phyloP scores from a whole-genome alignment of 1,140 invertebrate species.

The Phortica variegata region DNA sequence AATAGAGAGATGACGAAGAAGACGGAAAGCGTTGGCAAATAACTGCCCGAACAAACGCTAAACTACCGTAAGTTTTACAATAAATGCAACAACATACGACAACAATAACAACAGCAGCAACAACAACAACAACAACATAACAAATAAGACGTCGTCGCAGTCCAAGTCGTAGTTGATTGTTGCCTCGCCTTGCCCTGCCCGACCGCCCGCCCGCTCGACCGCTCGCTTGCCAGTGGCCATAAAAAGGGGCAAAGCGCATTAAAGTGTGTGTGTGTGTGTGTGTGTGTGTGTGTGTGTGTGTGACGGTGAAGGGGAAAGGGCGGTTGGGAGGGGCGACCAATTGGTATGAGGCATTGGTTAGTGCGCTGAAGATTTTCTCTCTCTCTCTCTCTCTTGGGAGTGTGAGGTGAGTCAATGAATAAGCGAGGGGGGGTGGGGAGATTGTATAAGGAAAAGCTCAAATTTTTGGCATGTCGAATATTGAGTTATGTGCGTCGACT shows the following conservation, averaged over 20 bases:
- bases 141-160: too few relatives aligned
- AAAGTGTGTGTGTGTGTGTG: background rate
- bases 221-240: slow-evolving; percentile 48
- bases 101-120: slow-evolving; percentile 10
- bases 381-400: too few relatives aligned
- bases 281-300: background rate
- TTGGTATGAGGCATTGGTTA: background rate
- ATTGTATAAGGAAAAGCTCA: too few relatives aligned
- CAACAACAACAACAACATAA: slow-evolving; percentile 1
- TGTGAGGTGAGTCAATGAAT: too few relatives aligned
- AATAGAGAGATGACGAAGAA: background rate
- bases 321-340: background rate
- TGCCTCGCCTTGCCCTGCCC: background rate
- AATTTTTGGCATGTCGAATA: too few relatives aligned
- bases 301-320: too few relatives aligned
- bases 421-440: background rate
- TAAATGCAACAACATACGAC: slow-evolving; percentile 46
- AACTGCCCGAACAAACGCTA: slow-evolving; percentile 18
- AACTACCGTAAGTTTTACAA: slow-evolving; percentile 51
- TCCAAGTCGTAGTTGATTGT: too few relatives aligned
- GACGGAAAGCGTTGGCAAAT: background rate
- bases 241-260: slow-evolving; percentile 25
- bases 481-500: slow-evolving; percentile 57
- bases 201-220: slow-evolving; percentile 2
- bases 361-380: too few relatives aligned